Conservation (phyloP, 1,140 invertebrate species). For the Oreohelix idahoensis region DNA sequence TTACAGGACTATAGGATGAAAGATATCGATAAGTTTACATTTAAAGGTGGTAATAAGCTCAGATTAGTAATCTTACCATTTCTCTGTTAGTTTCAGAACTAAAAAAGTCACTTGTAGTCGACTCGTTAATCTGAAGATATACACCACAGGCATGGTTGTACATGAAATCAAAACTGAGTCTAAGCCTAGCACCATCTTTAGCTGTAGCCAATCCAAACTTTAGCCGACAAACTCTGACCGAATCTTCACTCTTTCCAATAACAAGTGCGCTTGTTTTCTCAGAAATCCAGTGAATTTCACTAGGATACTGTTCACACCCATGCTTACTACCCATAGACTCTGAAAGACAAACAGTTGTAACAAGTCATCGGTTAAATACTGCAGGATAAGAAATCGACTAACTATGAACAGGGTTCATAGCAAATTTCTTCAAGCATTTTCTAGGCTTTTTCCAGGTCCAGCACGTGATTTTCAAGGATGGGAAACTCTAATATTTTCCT, state of each 20-base stretch:
- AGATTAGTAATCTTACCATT: no score
- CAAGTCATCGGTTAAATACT: no score
- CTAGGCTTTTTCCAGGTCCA: no score
- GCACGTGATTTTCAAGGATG: no score
- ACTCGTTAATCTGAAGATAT: conserved; percentile 30
- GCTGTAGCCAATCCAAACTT: conserved; percentile 16
- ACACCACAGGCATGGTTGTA: conserved; percentile 24
- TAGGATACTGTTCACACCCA: neutral
- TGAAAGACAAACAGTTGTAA: no score
- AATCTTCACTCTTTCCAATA: conserved; percentile 11
- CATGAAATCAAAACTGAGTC: conserved; percentile 26
- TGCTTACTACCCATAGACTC: conserved; percentile 17
- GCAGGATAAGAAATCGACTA: no score
- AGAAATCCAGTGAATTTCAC: conserved; percentile 27
- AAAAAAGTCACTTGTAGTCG: conserved; percentile 14
- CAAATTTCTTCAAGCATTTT: no score
- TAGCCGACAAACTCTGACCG: neutral
- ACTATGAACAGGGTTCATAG: no score
- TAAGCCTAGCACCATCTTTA: neutral
- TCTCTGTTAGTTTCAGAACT: conserved; percentile 17
- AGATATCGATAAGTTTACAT: no score
- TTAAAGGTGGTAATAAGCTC: no score
- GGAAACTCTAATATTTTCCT: no score
- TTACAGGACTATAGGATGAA: no score
- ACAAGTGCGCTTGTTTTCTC: conserved; percentile 31